Evolutionary conservation across 2,797 vertebrate species (phyloP), one percentile per base, ranked within the genome.

Genomic region (Ceyx erithaca): DNA sequence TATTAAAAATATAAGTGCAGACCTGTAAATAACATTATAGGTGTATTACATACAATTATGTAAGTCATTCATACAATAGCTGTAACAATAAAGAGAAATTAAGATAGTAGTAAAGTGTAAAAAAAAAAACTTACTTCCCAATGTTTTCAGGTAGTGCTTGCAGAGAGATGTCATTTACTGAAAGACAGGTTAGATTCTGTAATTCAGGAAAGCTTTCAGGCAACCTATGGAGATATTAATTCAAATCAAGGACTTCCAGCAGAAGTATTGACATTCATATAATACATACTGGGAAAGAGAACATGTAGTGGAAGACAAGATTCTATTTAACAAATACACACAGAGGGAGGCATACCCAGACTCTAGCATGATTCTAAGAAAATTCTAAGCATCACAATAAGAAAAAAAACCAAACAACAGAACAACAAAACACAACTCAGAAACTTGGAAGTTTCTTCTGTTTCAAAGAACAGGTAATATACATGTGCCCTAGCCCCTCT

Each of bases 121-220:
- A 73, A 69, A 93, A 69, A 33, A 33, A 33, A 93, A 98, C 99
- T 99, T 98, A 99, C 99, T 99, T 99, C 96, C 99, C 99, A 96
- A 99, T 99, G 97, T 99, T 99, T 66, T 99, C 99, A 96, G 99
- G 99, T 97, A 99, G 98, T 90, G 96, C 97, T 96, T 99, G 99
- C 93, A 99, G 97, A 61, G 99, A 99, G 98, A 99, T 99, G 97
- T 99, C 99, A 96, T 99, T 99, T 97, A 99, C 98, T 96, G 99
- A 99, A 97, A 99, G 99, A 98, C 99, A 99, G 2, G 99, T 99
- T 96, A 99, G 97, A 96, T 99, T 99, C 96, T 98, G 98, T 85
- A 99, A 97, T 94, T 99, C 98, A 57, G 98, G 98, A 97, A 99
- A 99, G 96, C 98, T 99, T 96, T 99, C 98, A 3, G 99, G 99